These are phyloP conservation scores for Monochamus alternatus DNA, from an alignment of 2,888 invertebrate genomes.

Conservation along the genomic window DNA sequence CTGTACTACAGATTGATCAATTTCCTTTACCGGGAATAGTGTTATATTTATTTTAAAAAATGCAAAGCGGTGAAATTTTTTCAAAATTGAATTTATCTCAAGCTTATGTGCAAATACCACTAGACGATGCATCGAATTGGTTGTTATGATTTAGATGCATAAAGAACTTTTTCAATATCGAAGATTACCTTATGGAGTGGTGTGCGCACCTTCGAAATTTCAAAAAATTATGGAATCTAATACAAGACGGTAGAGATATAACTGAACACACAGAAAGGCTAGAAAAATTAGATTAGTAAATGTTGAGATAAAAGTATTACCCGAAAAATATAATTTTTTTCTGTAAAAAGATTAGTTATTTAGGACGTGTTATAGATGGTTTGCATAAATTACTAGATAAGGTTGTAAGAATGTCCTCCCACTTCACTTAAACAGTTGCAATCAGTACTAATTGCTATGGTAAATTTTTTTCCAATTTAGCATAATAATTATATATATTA, in stretches of 20 bases:
- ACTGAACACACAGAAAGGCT: neutral
- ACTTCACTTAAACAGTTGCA: constrained; percentile 19
- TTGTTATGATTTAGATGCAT: constrained; percentile 33
- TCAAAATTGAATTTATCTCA: constrained; percentile 22
- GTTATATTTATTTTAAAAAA: neutral
- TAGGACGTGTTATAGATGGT: constrained; percentile 18
- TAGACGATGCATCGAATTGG: constrained; percentile 35
- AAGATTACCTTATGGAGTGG: constrained; percentile 24
- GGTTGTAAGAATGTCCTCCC: constrained; percentile 18
- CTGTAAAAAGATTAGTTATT: constrained; percentile 6
- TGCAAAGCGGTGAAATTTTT: constrained; percentile 31
- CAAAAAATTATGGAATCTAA: constrained; percentile 25
- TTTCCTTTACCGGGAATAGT: constrained; percentile 3
- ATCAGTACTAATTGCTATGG: constrained; percentile 33
- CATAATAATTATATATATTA: neutral
- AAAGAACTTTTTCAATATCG: constrained; percentile 51
- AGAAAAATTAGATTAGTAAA: neutral
- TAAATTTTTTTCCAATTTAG: constrained; percentile 27
- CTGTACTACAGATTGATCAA: no score
- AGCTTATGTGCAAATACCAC: constrained; percentile 29
- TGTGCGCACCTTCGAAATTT: neutral
- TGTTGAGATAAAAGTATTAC: neutral
- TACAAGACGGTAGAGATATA: constrained; percentile 20
- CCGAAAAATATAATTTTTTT: constrained; percentile 4
- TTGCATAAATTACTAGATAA: constrained; percentile 14